These are phyloP conservation scores for Heloderma charlesbogerti DNA, from an alignment of 2,113 vertebrate genomes.

Conservation along the genomic window DNA sequence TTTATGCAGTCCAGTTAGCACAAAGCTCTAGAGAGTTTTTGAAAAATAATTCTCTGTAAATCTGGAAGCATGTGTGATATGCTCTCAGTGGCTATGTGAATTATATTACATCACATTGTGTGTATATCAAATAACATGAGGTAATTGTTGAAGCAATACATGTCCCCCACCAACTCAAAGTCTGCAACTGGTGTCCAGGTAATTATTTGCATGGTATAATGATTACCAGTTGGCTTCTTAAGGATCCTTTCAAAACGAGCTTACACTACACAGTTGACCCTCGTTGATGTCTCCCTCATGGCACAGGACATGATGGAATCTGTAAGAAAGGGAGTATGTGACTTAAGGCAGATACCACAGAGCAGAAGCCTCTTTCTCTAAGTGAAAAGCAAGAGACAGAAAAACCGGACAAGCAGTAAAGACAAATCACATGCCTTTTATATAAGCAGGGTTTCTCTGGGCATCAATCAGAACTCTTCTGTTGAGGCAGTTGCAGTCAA, in stretches of 20 bases:
- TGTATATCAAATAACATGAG: constrained; percentile 42
- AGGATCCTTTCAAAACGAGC: constrained; percentile 2
- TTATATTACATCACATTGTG: not conserved
- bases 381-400: not conserved
- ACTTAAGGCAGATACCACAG: constrained; percentile 25
- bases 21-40: constrained; percentile 16
- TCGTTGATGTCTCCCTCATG: constrained; percentile 2
- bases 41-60: constrained; percentile 21
- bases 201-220: constrained; percentile 36
- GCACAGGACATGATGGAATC: constrained; percentile 13
- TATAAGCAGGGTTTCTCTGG: not conserved
- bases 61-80: constrained; percentile 20
- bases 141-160: constrained; percentile 23
- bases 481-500: not conserved
- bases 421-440: not conserved
- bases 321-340: constrained; percentile 16
- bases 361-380: not conserved
- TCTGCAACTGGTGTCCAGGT: constrained; percentile 29
- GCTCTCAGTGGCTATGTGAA: constrained; percentile 36
- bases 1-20: constrained; percentile 39
- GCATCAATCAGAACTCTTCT: not conserved
- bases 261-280: not conserved
- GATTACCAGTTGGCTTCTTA: constrained; percentile 32
- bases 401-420: constrained; percentile 28
- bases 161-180: constrained; percentile 37